phyloP scores from a whole-genome alignment of 2,797 vertebrate genomes.

The Sebastes kiyomatsui region DNA sequence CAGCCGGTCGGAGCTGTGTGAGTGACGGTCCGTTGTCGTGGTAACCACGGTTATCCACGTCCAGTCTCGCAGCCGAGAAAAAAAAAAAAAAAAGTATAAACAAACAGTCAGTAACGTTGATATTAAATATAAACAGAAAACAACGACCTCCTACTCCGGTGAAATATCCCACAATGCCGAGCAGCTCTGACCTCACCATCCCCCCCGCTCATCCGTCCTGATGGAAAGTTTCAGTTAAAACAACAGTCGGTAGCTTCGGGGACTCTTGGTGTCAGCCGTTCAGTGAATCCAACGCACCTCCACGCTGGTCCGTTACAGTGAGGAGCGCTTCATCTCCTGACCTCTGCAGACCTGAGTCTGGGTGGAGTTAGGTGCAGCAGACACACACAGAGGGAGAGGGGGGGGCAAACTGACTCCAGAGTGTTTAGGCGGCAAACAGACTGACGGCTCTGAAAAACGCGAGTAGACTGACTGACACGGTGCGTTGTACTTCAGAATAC shows the following conservation, averaged over 20 bases:
- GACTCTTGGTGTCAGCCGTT: background rate
- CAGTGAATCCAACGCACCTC: background rate
- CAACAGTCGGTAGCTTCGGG: background rate
- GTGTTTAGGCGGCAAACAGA: constrained; percentile 8
- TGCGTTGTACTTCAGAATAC: background rate
- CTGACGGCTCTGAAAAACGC: background rate
- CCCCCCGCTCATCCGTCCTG: background rate
- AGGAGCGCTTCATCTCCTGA: constrained; percentile 1
- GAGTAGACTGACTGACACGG: background rate
- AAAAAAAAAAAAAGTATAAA: background rate
- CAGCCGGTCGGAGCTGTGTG: background rate
- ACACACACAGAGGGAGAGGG: background rate
- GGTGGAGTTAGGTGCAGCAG: background rate
- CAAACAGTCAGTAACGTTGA: background rate
- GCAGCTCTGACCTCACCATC: constrained; percentile 3
- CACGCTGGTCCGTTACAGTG: background rate
- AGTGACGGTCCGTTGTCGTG: background rate
- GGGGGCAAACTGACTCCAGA: background rate
- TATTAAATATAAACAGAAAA: background rate
- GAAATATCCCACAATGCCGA: background rate
- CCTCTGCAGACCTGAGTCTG: background rate
- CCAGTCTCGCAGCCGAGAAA: background rate
- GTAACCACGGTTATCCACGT: background rate
- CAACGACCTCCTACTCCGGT: background rate
- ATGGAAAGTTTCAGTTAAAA: background rate